These are phyloP conservation scores for Prionailurus viverrinus DNA, from an alignment of 2,113 vertebrate genomes.

Conservation along the genomic window DNA sequence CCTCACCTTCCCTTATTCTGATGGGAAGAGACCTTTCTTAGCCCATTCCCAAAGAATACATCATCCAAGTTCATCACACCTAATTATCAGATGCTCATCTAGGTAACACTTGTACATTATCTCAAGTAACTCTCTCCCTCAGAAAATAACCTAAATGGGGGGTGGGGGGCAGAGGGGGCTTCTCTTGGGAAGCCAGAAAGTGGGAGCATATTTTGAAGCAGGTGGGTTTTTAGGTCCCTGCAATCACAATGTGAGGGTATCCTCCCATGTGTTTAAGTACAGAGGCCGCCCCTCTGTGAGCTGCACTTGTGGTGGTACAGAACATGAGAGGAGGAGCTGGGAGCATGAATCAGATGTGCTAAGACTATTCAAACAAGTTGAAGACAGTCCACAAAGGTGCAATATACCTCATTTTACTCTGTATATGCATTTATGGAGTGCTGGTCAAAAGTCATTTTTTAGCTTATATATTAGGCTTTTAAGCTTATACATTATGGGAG, in stretches of 20 bases:
- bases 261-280: background rate
- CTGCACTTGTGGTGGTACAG: background rate
- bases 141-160: background rate
- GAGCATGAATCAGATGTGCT: background rate
- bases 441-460: slow-evolving; percentile 7
- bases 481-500: background rate
- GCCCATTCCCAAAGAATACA: background rate
- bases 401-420: background rate
- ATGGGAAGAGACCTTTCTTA: background rate
- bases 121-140: background rate
- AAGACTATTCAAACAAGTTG: background rate
- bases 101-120: background rate
- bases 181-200: background rate
- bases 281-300: background rate
- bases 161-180: rapidly evolving
- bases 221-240: background rate
- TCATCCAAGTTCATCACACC: background rate
- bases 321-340: background rate
- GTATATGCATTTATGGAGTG: background rate
- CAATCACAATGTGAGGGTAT: background rate
- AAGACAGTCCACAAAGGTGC: background rate
- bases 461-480: background rate
- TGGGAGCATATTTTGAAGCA: background rate
- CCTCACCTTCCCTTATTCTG: background rate
- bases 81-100: background rate